Base-by-base conservation (phyloP, 2,113 vertebrate genomes). In the Actenoides hombroni region DNA sequence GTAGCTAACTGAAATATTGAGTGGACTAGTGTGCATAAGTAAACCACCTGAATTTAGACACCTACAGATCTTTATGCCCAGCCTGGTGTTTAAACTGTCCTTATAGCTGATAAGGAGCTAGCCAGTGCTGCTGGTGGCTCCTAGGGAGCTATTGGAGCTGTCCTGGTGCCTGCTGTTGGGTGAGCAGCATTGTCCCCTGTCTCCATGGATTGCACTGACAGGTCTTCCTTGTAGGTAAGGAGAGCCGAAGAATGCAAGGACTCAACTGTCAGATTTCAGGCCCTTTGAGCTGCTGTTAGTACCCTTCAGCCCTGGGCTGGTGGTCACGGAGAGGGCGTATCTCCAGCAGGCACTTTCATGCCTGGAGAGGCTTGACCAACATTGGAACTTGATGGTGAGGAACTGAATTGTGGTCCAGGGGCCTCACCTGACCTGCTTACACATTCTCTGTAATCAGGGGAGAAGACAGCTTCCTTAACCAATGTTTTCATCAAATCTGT, bases 241-340 rank as follows among this genome's bases (percentile, higher is more conserved):
- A 74, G 15, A 63, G 6, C 3, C 0, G 0, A 14, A 16, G 7
- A 21, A 16, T 0, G 0, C 2, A 3, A 18, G 13, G 13, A 46
- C 25, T 70, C 39, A 21, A 8, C 10, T 49, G 9, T 15, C 37
- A 49, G 7, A 49, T 59, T 88, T 71, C 35, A 26, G 53, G 12
- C 6, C 5, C 6, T 70, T 23, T 67, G 8, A 29, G 29, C 35
- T 79, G 29, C 53, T 83, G 6, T 33, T 20, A 11, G 15, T 11
- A 26, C 14, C 3, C 12, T 74, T 8, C 0, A 3, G n/a, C n/a
- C 20, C 33, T 48, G 18, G 8, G 28, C 17, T 67, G 9, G 35
- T 1, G 2, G 11, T 39, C 16, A 19, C 23, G 33, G 29, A 49
- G 11, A 77, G 48, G 29, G 12, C 16, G 60, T 28, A 15, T 90